Evolutionary conservation across 2,888 invertebrate genomes (phyloP).

Genomic region (Drosophila subquinaria): DNA sequence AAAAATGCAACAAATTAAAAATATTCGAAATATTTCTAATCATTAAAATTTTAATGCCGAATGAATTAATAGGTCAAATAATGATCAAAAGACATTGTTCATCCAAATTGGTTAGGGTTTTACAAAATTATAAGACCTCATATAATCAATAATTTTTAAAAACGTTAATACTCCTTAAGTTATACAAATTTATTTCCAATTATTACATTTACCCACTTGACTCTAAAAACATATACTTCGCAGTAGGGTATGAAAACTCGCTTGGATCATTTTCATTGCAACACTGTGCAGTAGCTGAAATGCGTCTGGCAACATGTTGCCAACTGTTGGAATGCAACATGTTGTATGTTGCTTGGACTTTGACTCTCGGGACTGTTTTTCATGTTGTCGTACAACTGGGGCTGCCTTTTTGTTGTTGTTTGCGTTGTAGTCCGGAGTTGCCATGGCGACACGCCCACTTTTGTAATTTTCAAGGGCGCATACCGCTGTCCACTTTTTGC

Average conservation of each 20-base stretch:
- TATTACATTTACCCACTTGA: background rate
- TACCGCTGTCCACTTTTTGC: conserved; percentile 26
- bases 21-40: too few species aligned
- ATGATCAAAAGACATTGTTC: background rate
- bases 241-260: conserved; percentile 24
- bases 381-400: conserved; percentile 22
- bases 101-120: background rate
- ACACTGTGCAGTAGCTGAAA: conserved; percentile 33
- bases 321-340: conserved; percentile 15
- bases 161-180: too few species aligned
- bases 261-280: conserved; percentile 28
- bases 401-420: conserved; percentile 40
- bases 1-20: too few species aligned
- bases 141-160: too few species aligned
- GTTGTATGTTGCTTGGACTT: conserved; percentile 41
- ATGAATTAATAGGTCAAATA: too few species aligned
- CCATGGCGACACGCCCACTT: conserved; percentile 71
- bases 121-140: background rate
- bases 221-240: background rate
- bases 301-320: conserved; percentile 54
- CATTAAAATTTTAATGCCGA: background rate
- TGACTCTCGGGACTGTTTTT: conserved; percentile 23
- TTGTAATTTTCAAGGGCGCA: conserved; percentile 63
- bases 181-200: background rate
- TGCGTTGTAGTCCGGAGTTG: conserved; percentile 41